Conservation (phyloP, 2,888 invertebrate genomes). For the Hydriomena furcata region DNA sequence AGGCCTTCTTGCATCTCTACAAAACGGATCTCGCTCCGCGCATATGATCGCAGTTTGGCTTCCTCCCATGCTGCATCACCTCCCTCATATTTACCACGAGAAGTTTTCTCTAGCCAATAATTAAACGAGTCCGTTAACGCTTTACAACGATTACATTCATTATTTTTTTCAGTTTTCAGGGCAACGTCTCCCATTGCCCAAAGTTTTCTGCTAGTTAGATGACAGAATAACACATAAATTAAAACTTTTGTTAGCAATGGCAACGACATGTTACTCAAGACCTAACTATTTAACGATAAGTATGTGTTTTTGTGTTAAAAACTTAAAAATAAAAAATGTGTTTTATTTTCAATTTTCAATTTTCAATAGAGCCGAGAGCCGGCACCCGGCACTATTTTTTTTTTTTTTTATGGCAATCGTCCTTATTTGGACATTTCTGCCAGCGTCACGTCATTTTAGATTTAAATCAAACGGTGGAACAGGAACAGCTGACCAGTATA, state of each 20-base stretch:
- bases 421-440: too few species aligned
- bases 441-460: too few species aligned
- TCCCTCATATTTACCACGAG: conserved; percentile 94
- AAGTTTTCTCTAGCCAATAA: conserved; percentile 91
- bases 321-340: too few species aligned
- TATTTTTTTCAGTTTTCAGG: conserved; percentile 32
- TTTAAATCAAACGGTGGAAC: too few species aligned
- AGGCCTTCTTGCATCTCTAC: conserved; percentile 95
- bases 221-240: conserved; percentile 39
- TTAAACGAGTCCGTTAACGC: conserved; percentile 89
- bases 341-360: too few species aligned
- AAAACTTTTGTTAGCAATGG: conserved; percentile 29
- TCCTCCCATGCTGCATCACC: conserved; percentile 98
- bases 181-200: conserved; percentile 33
- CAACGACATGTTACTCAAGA: conserved; percentile 14
- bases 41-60: conserved; percentile 91
- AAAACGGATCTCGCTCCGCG: conserved; percentile 93
- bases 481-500: too few species aligned
- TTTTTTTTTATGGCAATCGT: too few species aligned
- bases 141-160: conserved; percentile 88
- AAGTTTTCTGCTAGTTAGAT: conserved; percentile 42
- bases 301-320: too few species aligned
- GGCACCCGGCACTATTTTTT: too few species aligned
- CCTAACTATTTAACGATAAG: too few species aligned
- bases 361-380: too few species aligned